These are phyloP conservation scores for Drosophila tsacasi DNA, from an alignment of 1,140 invertebrate genomes.

Conservation along the genomic window DNA sequence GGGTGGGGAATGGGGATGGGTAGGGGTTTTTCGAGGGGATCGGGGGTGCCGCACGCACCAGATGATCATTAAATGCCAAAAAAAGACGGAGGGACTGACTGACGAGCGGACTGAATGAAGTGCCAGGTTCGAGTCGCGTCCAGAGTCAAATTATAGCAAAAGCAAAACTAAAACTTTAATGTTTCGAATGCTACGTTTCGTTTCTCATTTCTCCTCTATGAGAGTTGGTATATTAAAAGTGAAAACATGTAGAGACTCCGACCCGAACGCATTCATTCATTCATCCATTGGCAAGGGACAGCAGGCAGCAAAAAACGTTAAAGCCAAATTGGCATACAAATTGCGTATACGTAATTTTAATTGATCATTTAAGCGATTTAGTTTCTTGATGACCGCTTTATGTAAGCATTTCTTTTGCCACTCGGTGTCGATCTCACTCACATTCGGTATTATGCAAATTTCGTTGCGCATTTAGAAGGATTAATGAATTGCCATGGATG, in stretches of 20 bases:
- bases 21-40: slow-evolving; percentile 7
- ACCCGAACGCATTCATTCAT: slow-evolving; percentile 28
- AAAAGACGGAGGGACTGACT: slow-evolving; percentile 38
- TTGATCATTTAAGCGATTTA: slow-evolving; percentile 71
- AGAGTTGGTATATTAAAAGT: slow-evolving; percentile 71
- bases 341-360: slow-evolving; percentile 77
- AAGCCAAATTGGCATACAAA: slow-evolving; percentile 66
- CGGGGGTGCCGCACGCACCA: slow-evolving; percentile 44
- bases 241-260: slow-evolving; percentile 71
- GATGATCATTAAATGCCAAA: slow-evolving; percentile 82
- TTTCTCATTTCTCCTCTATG: slow-evolving; percentile 60
- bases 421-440: slow-evolving; percentile 31
- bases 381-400: slow-evolving; percentile 53
- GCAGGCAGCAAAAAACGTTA: slow-evolving; percentile 31
- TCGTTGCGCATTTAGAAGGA: slow-evolving; percentile 53
- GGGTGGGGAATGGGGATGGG: slow-evolving; percentile 28
- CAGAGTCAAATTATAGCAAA: slow-evolving; percentile 77
- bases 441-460: slow-evolving; percentile 52
- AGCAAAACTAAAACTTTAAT: slow-evolving; percentile 74
- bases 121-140: slow-evolving; percentile 37
- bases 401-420: slow-evolving; percentile 47
- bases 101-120: slow-evolving; percentile 52
- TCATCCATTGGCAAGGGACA: slow-evolving; percentile 59
- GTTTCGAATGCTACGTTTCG: slow-evolving; percentile 76
- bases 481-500: slow-evolving; percentile 32